Evolutionary conservation across 2,888 invertebrate genomes (phyloP).

Genomic region (Euzetes globulus): DNA sequence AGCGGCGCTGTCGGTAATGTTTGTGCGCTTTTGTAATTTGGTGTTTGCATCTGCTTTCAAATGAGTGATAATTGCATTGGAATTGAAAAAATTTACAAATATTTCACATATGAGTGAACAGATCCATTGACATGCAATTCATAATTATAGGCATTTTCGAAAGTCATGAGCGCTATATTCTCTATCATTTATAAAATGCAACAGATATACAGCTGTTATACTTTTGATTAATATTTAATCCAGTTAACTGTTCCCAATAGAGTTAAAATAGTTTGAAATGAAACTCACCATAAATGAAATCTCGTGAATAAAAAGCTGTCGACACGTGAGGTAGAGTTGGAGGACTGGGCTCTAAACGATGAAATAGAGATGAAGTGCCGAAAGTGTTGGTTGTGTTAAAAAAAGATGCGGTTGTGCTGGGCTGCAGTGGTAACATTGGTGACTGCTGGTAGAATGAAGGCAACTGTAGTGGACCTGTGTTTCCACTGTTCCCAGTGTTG

Average conservation of each 20-base stretch:
- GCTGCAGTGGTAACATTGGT: not conserved
- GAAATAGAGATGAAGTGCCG: conserved; percentile 15
- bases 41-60: conserved; percentile 1
- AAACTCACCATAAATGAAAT: conserved; percentile 24
- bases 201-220: conserved; percentile 3
- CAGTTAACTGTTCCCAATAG: not conserved
- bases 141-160: not conserved
- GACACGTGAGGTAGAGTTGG: conserved; percentile 15
- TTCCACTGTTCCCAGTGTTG: not conserved
- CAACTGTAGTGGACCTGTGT: not conserved
- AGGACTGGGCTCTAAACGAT: conserved; percentile 27
- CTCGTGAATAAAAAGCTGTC: conserved; percentile 16
- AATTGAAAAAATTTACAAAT: not conserved
- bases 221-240: not conserved
- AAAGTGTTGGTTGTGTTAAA: conserved; percentile 12
- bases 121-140: conserved; percentile 7
- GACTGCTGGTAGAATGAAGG: conserved; percentile 19
- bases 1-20: not conserved
- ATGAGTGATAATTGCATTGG: not conserved
- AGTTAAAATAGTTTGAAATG: not conserved
- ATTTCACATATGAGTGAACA: not conserved
- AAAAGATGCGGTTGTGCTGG: conserved; percentile 2
- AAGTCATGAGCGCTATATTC: not conserved
- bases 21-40: conserved; percentile 17
- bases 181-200: not conserved